phyloP scores from a whole-genome alignment of 2,113 vertebrate genomes.

The Platysteira castanea region DNA sequence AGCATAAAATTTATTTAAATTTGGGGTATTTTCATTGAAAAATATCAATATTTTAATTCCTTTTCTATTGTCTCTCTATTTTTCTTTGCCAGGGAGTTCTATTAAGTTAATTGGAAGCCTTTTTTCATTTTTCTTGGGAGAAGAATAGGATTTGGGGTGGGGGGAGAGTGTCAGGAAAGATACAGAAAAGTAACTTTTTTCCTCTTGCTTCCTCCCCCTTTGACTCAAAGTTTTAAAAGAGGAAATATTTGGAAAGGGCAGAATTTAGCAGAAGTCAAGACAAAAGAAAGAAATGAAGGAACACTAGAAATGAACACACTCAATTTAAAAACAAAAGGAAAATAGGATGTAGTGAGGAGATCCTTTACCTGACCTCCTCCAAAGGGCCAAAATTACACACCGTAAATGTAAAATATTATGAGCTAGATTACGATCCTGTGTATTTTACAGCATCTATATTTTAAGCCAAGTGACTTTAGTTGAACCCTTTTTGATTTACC shows the following conservation, averaged over 20 bases:
- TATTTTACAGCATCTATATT: background rate
- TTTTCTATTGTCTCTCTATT: background rate
- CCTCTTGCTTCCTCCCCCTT: background rate
- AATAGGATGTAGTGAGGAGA: background rate
- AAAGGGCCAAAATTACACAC: background rate
- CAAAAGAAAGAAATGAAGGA: background rate
- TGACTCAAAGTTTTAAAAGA: background rate
- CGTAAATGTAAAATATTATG: background rate
- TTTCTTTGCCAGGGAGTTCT: background rate
- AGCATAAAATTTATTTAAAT: background rate
- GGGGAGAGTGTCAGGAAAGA: background rate
- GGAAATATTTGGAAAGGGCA: background rate
- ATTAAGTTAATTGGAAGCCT: background rate
- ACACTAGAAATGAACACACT: background rate
- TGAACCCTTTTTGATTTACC: conserved; percentile 4
- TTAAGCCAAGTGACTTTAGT: background rate
- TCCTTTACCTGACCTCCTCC: background rate
- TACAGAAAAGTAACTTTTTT: background rate
- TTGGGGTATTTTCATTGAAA: background rate
- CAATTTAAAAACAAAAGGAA: background rate
- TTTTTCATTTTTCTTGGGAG: background rate
- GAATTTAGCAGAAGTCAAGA: background rate
- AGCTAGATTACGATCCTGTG: background rate
- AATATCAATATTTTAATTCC: background rate
- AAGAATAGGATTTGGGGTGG: background rate